Conservation (phyloP, 2,797 vertebrate genomes). For the Knipowitschia caucasica region DNA sequence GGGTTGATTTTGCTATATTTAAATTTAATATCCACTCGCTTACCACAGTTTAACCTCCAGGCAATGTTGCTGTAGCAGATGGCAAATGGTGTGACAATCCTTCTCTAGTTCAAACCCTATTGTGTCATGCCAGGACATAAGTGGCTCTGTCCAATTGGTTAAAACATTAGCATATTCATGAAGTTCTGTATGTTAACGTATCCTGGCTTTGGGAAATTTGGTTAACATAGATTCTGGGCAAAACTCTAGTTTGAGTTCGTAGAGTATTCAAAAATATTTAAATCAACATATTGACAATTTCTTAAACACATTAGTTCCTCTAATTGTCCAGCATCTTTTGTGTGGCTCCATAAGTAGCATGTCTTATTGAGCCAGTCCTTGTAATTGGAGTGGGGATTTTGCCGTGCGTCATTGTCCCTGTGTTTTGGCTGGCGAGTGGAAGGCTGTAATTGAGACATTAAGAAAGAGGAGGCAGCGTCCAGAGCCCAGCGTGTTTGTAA, state of each 20-base stretch:
- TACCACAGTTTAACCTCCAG: neutral
- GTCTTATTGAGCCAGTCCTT: neutral
- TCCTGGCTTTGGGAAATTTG: neutral
- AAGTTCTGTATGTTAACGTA: neutral
- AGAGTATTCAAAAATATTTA: neutral
- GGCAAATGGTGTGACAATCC: conserved; percentile 4
- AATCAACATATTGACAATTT: neutral
- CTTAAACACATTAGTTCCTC: neutral
- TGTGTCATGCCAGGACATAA: conserved; percentile 12
- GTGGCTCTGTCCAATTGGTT: conserved; percentile 9
- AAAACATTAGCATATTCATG: conserved; percentile 23
- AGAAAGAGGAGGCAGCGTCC: conserved; percentile 22
- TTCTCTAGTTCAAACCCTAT: conserved; percentile 2
- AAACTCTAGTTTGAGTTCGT: neutral
- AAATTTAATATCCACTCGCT: neutral
- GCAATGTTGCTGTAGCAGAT: neutral
- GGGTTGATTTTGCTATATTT: neutral
- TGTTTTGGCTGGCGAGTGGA: conserved; percentile 42
- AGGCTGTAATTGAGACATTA: conserved; percentile 50
- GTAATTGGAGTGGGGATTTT: conserved; percentile 2
- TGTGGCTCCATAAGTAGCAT: neutral
- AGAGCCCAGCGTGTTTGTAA: conserved; percentile 20
- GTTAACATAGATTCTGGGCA: neutral
- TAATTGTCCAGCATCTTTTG: neutral
- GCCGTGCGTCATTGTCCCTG: conserved; percentile 53